Evolutionary conservation across 2,888 invertebrate species (phyloP).

Genomic region (Omphaloscelis lunosa): DNA sequence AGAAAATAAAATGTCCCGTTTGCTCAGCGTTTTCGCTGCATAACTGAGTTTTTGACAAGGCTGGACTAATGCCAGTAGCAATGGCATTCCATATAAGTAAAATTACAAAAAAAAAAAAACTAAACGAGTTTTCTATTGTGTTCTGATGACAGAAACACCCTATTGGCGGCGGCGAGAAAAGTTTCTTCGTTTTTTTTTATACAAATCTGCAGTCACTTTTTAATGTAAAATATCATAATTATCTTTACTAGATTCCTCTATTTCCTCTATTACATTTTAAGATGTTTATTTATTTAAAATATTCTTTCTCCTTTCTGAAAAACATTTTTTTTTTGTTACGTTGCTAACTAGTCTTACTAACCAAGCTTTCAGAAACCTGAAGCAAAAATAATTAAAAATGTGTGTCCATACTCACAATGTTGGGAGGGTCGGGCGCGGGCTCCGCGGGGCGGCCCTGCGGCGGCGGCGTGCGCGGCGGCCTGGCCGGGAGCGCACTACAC

Average conservation of each 20-base stretch:
- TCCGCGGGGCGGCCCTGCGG: slow-evolving; percentile 48
- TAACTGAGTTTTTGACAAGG: neutral
- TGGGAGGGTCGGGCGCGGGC: slow-evolving; percentile 28
- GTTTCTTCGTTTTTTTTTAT: no score
- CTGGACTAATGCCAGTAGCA: neutral
- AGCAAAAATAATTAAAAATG: neutral
- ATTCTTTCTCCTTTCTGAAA: neutral
- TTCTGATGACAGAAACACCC: neutral
- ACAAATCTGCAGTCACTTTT: neutral
- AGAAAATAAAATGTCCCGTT: neutral
- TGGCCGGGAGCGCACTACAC: slow-evolving; percentile 83
- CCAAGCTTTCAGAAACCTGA: neutral
- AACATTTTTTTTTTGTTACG: neutral
- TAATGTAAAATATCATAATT: neutral
- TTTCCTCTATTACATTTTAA: no score
- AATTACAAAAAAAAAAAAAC: neutral
- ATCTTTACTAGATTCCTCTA: neutral
- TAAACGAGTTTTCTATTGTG: neutral
- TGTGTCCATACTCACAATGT: slow-evolving; percentile 15
- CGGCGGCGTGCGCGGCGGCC: slow-evolving; percentile 76
- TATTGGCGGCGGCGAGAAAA: neutral
- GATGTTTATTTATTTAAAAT: no score
- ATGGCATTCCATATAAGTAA: neutral
- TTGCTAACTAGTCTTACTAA: neutral
- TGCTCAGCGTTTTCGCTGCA: neutral